Evolutionary conservation across 2,113 vertebrate species (phyloP).

Genomic region (Lamprotornis superbus): DNA sequence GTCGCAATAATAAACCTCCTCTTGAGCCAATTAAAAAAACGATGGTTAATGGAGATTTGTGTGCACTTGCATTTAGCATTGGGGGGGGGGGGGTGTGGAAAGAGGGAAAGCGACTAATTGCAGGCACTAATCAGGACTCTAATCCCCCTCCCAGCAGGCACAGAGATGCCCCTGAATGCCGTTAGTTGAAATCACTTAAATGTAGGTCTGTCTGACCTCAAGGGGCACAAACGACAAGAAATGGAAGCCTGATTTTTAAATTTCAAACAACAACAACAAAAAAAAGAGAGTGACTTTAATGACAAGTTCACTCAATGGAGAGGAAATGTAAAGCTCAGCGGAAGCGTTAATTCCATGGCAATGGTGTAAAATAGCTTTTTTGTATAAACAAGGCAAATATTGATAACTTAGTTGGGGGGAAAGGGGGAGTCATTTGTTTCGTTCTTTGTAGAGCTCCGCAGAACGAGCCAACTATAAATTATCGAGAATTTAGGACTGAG

Average conservation of each 20-base stretch:
- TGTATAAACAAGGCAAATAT: constrained; percentile 47
- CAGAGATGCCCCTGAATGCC: constrained; percentile 30
- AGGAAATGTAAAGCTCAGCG: constrained; percentile 51
- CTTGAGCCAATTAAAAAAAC: constrained; percentile 19
- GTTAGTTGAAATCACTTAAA: constrained; percentile 2
- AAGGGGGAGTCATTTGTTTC: constrained; percentile 16
- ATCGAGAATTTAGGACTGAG: constrained; percentile 57
- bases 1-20: constrained; percentile 14
- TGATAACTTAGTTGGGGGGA: background rate
- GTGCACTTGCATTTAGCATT: background rate
- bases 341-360: constrained; percentile 47
- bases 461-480: constrained; percentile 64
- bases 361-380: constrained; percentile 51
- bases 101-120: constrained; percentile 26
- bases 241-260: constrained; percentile 22
- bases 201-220: constrained; percentile 35
- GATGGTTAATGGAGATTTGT: constrained; percentile 12
- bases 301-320: constrained; percentile 42
- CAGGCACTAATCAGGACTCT: constrained; percentile 48
- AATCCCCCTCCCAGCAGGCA: constrained; percentile 59
- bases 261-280: background rate
- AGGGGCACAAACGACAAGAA: constrained; percentile 42
- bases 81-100: background rate
- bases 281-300: constrained; percentile 16
- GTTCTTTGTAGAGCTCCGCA: constrained; percentile 30